Evolutionary conservation across 1,140 invertebrate species (phyloP), one percentile per base, ranked within the genome.

Genomic region (Drosophila pandora): DNA sequence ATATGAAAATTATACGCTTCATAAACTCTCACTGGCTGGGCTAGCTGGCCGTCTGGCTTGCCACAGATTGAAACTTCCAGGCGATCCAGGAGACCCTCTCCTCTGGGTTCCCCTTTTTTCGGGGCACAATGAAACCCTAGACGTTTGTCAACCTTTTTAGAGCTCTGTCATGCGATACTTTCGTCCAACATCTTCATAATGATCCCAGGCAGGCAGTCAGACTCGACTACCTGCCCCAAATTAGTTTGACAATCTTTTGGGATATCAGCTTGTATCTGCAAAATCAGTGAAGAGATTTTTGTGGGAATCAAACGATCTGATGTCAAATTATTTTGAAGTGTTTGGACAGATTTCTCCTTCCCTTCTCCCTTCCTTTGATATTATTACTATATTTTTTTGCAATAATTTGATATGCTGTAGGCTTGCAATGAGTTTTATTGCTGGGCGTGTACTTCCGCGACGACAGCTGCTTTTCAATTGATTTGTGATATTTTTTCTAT

Each of bases 301-400:
- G 87, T 90, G 88, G 82, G 88, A 90, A 90, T 83, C 74, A 78
- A 75, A 47, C 72, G 72, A 70, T 52, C 63, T 75, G 72, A 76
- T 90, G 88, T 90, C 88, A 90, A 88, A 90, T 88, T 90, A 84
- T 90, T 90, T 90, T 90, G 88, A 90, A 90, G 88, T 90, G 88
- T 90, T 90, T 90, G 83, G 88, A 90, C 88, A 90, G 88, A 81
- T 87, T 84, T 53, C 62, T 70, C 52, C 21, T 34, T 17, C 13
- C 13, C 21, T 30, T 34, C 43, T 34, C 43, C 34, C 32, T 9
- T 32, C 9, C 32, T 8, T 32, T 2, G 10, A 4, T 37, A 12
- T n/a, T 37, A 12, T 37, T 37, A 37, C 10, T 37, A 12, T 37
- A 37, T 55, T 39, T 50, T 73, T 84, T 73, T 63, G 81, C 81